Evolutionary conservation across 1,140 invertebrate species (phyloP).

Genomic region (Liolophura sinensis): DNA sequence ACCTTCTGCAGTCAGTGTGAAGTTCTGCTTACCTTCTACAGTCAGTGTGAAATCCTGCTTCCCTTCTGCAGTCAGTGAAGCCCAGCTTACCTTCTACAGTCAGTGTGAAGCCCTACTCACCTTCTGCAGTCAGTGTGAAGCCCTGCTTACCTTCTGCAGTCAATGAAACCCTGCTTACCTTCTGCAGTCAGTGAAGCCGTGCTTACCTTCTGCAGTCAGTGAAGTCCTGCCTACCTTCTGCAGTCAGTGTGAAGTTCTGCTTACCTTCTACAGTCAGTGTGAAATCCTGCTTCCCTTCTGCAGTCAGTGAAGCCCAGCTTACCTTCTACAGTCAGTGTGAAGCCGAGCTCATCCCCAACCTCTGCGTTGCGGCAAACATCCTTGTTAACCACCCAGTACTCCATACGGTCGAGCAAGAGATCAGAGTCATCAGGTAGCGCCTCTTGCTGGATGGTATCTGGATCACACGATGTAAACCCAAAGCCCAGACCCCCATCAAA

Average conservation of each 20-base stretch:
- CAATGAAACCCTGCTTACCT: constrained; percentile 59
- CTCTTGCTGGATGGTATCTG: constrained; percentile 68
- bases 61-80: too few species aligned
- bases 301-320: constrained; percentile 13
- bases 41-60: too few species aligned
- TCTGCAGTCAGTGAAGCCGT: too few species aligned
- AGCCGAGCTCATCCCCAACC: constrained; percentile 87
- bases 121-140: too few species aligned
- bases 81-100: too few species aligned
- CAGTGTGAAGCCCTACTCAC: too few species aligned
- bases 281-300: not conserved
- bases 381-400: constrained; percentile 96
- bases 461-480: constrained; percentile 92
- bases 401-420: constrained; percentile 86
- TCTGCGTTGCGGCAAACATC: constrained; percentile 84
- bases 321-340: constrained; percentile 78
- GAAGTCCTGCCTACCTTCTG: too few species aligned
- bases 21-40: too few species aligned
- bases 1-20: too few species aligned
- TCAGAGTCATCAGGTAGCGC: constrained; percentile 94
- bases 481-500: constrained; percentile 88
- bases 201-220: too few species aligned
- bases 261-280: too few species aligned
- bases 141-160: not conserved
- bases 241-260: too few species aligned